Evolutionary conservation across 2,113 vertebrate genomes (phyloP).

Genomic region (Phoenicopterus ruber): DNA sequence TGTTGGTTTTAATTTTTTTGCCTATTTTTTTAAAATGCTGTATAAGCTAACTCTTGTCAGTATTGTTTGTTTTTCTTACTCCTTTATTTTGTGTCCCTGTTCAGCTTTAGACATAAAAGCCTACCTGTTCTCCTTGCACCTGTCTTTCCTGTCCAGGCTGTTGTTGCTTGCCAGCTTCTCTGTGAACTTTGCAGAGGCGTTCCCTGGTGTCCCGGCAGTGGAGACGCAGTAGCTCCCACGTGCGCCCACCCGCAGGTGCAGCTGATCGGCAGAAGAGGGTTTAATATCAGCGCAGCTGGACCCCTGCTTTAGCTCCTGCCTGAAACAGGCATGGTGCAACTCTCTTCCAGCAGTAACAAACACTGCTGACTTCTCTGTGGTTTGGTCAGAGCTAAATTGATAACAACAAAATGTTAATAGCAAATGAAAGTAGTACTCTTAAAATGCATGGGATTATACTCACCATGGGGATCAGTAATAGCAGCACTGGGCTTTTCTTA

Average conservation of each 20-base stretch:
- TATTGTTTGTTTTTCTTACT: not conserved
- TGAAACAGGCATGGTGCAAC: not conserved
- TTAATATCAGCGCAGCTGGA: not conserved
- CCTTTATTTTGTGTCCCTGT: not conserved
- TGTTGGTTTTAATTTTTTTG: not conserved
- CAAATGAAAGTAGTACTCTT: not conserved
- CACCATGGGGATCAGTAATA: not conserved
- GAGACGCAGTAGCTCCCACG: rapidly evolving
- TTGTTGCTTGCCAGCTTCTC: not conserved
- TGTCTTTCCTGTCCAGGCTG: not conserved
- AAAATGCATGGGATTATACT: rapidly evolving
- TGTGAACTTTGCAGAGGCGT: not conserved
- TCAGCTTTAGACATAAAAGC: not conserved
- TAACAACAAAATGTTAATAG: not conserved
- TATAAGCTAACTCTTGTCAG: not conserved
- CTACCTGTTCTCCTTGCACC: not conserved
- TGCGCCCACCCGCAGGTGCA: not conserved
- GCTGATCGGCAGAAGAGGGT: not conserved
- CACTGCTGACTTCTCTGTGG: not conserved
- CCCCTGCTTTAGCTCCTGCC: not conserved
- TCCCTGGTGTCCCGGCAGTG: not conserved
- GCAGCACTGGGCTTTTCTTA: not conserved
- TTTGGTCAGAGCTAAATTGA: not conserved
- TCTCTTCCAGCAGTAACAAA: not conserved
- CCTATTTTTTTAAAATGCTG: not conserved